These are phyloP conservation scores for Pomatostomus ruficeps DNA, from an alignment of 2,113 vertebrate species.

Conservation along the genomic window DNA sequence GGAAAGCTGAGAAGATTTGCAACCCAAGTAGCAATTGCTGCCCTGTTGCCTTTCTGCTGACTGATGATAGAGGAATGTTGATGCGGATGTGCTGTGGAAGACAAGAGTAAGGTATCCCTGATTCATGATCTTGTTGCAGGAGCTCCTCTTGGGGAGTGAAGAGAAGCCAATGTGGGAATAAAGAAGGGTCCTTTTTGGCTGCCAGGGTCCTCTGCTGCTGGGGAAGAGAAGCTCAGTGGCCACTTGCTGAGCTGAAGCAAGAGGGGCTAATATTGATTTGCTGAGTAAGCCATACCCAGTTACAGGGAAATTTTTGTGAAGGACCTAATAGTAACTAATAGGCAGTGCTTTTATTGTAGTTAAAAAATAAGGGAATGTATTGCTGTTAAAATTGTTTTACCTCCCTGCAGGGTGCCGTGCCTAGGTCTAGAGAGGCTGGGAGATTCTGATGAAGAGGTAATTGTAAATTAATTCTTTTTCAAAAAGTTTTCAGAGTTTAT, in stretches of 20 bases:
- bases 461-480: not conserved
- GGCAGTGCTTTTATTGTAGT: not conserved
- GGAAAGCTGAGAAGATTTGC: not conserved
- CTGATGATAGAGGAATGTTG: not conserved
- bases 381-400: not conserved
- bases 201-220: not conserved
- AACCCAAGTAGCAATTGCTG: not conserved
- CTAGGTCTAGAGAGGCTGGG: conserved; percentile 72
- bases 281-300: not conserved
- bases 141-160: not conserved
- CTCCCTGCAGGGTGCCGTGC: conserved; percentile 72
- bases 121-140: not conserved
- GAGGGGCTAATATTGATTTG: not conserved
- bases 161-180: not conserved
- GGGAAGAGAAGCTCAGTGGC: not conserved
- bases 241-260: not conserved
- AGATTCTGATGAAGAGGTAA: conserved; percentile 79
- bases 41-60: not conserved
- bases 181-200: fast-evolving
- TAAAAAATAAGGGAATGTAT: not conserved
- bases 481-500: not conserved
- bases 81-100: not conserved
- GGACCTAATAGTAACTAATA: not conserved
- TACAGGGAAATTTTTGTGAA: not conserved
- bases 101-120: not conserved